Conservation (phyloP, 2,113 vertebrate genomes). For the Capra hircus region DNA sequence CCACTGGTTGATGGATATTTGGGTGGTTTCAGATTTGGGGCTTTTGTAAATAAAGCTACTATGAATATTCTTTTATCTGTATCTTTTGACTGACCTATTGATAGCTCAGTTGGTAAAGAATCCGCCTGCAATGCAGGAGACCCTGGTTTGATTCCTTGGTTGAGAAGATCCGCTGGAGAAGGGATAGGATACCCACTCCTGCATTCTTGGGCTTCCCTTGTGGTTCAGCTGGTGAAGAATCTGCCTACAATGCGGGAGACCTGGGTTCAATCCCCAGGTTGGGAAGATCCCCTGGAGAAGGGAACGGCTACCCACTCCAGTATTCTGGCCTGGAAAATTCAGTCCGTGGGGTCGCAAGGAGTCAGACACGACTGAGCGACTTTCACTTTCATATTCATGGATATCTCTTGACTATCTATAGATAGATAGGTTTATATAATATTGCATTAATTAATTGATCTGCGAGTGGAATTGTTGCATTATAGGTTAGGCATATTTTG, state of each 20-base stretch:
- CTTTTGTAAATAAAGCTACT: not conserved
- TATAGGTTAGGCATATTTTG: not conserved
- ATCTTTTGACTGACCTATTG: not conserved
- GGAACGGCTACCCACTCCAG: not conserved
- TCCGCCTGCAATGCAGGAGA: not conserved
- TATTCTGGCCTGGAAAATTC: not conserved
- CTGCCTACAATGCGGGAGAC: fast-evolving
- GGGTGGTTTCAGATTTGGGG: not conserved
- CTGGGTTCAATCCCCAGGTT: not conserved
- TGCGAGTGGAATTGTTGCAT: not conserved
- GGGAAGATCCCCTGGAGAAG: not conserved
- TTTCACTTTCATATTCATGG: not conserved
- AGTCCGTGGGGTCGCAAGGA: not conserved
- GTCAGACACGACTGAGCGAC: fast-evolving
- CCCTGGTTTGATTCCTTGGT: not conserved
- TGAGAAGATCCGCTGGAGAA: fast-evolving
- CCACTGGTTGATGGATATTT: not conserved
- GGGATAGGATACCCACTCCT: not conserved
- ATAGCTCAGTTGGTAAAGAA: not conserved
- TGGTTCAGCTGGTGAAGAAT: not conserved
- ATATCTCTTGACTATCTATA: not conserved
- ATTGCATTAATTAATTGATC: not conserved
- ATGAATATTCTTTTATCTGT: not conserved
- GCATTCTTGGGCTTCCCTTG: not conserved
- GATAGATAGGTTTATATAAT: not conserved